Percentiles rank a stretch among this genome's conserved stretches.
Evolutionary conservation across 2,113 vertebrate species (phyloP).

Genomic region (Cyanoderma ruficeps): DNA sequence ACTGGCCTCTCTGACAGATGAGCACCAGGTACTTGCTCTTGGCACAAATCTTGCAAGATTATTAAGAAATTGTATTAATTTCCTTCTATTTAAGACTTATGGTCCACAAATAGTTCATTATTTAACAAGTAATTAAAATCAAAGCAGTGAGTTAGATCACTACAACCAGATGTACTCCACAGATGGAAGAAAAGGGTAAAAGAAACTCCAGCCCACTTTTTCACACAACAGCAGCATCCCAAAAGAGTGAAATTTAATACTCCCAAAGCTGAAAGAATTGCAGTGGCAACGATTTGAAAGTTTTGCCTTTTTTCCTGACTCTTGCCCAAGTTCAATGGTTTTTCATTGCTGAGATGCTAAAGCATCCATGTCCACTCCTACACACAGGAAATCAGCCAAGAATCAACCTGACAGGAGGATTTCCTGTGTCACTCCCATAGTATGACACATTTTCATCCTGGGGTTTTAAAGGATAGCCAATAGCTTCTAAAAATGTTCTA

Average conservation of each 20-base stretch:
- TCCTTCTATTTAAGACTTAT: neutral
- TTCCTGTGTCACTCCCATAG: neutral
- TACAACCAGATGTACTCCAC: neutral
- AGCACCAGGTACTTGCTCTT: neutral
- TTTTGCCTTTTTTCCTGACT: neutral
- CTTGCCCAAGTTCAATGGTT: neutral
- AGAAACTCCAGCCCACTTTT: neutral
- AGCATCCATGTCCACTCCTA: neutral
- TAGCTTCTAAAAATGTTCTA: neutral
- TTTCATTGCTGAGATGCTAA: neutral
- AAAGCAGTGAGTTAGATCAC: neutral
- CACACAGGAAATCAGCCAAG: neutral
- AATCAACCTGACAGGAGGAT: neutral
- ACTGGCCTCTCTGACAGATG: accelerated
- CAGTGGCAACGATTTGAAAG: neutral
- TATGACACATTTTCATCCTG: neutral
- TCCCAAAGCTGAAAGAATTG: neutral
- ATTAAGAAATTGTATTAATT: neutral
- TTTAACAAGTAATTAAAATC: neutral
- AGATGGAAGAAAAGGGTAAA: neutral
- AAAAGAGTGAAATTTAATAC: accelerated
- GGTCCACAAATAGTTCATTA: neutral
- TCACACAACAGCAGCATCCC: neutral
- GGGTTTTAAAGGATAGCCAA: neutral
- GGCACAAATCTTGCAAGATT: neutral